A percentile compares a stretch with the other conserved stretches of the same genome.
Conservation (phyloP, 2,888 invertebrate genomes). For the Autographa pulchrina region DNA sequence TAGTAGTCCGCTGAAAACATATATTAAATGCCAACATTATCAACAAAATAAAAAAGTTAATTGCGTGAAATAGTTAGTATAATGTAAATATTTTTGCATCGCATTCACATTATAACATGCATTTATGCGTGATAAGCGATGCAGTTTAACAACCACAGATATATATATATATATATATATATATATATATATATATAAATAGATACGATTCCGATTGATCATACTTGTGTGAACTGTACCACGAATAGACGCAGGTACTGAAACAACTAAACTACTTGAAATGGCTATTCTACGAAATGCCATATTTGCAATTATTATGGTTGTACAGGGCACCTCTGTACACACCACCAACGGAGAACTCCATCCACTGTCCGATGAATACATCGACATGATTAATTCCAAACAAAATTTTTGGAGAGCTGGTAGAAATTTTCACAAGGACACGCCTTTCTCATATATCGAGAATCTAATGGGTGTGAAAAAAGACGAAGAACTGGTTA, state of each 20-base stretch:
- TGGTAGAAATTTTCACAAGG: conserved; percentile 92
- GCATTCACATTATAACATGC: too few relatives aligned
- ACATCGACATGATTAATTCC: conserved; percentile 92
- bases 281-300: background rate
- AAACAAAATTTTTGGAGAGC: conserved; percentile 93
- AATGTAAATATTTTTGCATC: too few relatives aligned
- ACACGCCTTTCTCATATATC: conserved; percentile 90
- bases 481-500: conserved; percentile 87
- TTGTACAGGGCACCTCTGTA: background rate
- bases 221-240: background rate
- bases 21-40: background rate
- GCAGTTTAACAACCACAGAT: too few relatives aligned
- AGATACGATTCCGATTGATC: background rate
- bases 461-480: conserved; percentile 92
- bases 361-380: conserved; percentile 92
- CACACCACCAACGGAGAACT: conserved; percentile 56
- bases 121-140: too few relatives aligned
- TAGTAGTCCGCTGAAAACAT: background rate
- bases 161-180: too few relatives aligned
- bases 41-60: background rate
- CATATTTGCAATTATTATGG: background rate
- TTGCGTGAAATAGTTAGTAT: too few relatives aligned
- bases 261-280: background rate
- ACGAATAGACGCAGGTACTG: background rate
- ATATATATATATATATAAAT: too few relatives aligned